These are phyloP conservation scores for Novumbra hubbsi DNA, from an alignment of 2,797 vertebrate species.

Conservation along the genomic window DNA sequence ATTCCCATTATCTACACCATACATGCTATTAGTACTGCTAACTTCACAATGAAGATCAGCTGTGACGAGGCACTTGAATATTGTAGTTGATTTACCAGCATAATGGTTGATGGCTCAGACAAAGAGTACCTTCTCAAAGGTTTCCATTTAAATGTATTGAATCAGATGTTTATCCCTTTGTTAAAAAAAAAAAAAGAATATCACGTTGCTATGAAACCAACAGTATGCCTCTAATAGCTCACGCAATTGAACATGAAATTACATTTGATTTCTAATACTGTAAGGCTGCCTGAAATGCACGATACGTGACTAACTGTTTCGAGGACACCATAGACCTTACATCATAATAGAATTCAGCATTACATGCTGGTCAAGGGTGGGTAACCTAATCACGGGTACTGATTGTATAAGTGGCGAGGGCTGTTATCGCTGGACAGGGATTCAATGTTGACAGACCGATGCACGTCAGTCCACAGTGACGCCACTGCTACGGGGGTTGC, in stretches of 20 bases:
- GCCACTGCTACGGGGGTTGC: constrained; percentile 66
- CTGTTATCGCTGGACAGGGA: constrained; percentile 45
- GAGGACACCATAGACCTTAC: not conserved
- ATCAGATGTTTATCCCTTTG: not conserved
- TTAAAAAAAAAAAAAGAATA: not conserved
- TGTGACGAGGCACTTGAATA: not conserved
- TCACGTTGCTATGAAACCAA: not conserved
- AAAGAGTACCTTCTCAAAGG: not conserved
- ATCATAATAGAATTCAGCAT: not conserved
- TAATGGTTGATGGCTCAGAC: constrained; percentile 1
- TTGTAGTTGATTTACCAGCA: constrained; percentile 2
- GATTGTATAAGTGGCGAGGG: constrained; percentile 24
- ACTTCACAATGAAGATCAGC: constrained; percentile 4
- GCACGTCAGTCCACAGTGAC: constrained; percentile 57
- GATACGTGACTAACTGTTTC: not conserved
- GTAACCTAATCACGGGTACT: constrained; percentile 11
- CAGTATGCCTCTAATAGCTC: not conserved
- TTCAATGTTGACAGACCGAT: constrained; percentile 58
- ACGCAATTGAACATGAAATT: not conserved
- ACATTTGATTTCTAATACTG: not conserved
- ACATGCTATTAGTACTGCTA: constrained; percentile 18
- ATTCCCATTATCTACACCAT: constrained; percentile 26
- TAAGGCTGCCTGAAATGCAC: not conserved
- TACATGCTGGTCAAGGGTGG: not conserved
- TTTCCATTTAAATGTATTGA: not conserved